Percentiles rank a stretch among this genome's conserved stretches.
Evolutionary conservation across 2,113 vertebrate genomes (phyloP).

Genomic region (Alectura lathami): DNA sequence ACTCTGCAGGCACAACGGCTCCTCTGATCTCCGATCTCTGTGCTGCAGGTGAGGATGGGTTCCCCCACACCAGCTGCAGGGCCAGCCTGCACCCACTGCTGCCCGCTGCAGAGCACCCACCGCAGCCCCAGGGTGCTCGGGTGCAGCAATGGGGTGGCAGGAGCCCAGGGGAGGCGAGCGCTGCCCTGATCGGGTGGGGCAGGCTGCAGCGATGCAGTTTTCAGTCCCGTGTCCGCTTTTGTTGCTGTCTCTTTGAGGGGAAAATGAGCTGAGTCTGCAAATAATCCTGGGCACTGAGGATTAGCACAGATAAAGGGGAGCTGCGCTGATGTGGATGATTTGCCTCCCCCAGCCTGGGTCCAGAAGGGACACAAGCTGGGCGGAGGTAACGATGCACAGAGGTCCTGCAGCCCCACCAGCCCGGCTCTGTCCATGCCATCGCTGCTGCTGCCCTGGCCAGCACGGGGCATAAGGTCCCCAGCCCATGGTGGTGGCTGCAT

Average conservation of each 20-base stretch:
- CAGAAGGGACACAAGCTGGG: accelerated
- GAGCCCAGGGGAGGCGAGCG: too few relatives aligned
- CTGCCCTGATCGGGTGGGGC: too few relatives aligned
- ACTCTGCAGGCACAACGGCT: accelerated
- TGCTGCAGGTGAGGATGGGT: slow-evolving; percentile 30
- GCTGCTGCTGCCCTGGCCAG: background rate
- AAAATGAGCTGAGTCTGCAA: slow-evolving; percentile 1
- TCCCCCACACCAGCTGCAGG: too few relatives aligned
- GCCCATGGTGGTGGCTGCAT: accelerated
- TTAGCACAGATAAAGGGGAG: slow-evolving; percentile 28
- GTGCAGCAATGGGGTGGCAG: too few relatives aligned
- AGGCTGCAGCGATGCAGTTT: background rate
- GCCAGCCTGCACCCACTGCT: background rate
- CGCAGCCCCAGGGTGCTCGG: background rate
- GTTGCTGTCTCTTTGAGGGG: slow-evolving; percentile 1
- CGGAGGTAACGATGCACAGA: accelerated
- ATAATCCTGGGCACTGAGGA: background rate
- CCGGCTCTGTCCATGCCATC: background rate
- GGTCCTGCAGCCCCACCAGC: background rate
- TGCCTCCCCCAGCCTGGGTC: background rate
- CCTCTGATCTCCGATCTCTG: too few relatives aligned
- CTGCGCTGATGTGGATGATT: background rate
- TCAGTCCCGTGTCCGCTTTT: background rate
- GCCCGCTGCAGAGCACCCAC: too few relatives aligned
- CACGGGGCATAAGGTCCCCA: too few relatives aligned